Evolutionary conservation across 2,888 invertebrate species (phyloP).

Genomic region (Himalopsyche tibetana): DNA sequence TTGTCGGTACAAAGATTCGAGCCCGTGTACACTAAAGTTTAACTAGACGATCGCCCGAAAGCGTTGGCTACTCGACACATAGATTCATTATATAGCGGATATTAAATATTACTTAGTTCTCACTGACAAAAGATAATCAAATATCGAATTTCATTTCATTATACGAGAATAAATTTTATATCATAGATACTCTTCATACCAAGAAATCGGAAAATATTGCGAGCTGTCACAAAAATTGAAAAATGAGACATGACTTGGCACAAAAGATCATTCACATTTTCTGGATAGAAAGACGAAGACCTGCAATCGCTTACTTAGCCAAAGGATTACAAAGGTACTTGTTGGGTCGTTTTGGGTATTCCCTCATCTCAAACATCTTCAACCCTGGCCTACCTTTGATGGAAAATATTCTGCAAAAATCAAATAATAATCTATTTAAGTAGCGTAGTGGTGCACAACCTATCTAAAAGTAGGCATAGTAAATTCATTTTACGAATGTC

Average conservation of each 20-base stretch:
- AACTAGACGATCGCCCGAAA: too few species aligned
- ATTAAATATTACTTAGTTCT: too few species aligned
- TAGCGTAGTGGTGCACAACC: too few species aligned
- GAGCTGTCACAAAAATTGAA: slow-evolving; percentile 5
- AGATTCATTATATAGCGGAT: too few species aligned
- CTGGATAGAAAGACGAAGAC: neutral
- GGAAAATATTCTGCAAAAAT: neutral
- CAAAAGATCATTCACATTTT: neutral
- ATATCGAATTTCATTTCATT: neutral
- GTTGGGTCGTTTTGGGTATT: slow-evolving; percentile 5
- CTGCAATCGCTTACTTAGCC: slow-evolving; percentile 20
- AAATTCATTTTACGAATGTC: too few species aligned
- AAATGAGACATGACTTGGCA: neutral
- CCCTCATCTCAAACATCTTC: neutral
- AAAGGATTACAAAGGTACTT: slow-evolving; percentile 28
- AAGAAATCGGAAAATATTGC: neutral
- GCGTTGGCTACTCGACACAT: too few species aligned
- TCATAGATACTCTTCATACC: neutral
- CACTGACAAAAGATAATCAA: neutral
- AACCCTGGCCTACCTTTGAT: neutral
- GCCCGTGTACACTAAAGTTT: too few species aligned
- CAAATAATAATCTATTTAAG: neutral
- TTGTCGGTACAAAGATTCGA: too few species aligned
- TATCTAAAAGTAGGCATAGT: too few species aligned
- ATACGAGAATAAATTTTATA: neutral